phyloP scores from a whole-genome alignment of 2,888 invertebrate genomes.

The Callyntrura sp. region DNA sequence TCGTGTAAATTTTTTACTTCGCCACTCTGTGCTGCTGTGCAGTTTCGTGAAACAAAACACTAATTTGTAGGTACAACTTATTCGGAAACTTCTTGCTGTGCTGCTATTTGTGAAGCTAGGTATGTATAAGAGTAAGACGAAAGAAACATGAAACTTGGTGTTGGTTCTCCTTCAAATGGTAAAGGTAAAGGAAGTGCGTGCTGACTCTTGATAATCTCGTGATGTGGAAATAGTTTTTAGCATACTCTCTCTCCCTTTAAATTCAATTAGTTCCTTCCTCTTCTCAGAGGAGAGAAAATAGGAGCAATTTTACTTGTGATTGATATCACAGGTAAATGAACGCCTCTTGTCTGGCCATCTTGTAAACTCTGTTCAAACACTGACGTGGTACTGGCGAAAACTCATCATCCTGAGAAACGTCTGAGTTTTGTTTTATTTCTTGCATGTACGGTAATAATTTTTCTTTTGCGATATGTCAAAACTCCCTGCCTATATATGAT shows the following conservation, averaged over 20 bases:
- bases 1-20: slow-evolving; percentile 21
- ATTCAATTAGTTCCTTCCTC: slow-evolving; percentile 63
- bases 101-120: neutral
- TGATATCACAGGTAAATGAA: slow-evolving; percentile 48
- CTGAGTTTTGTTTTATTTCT: neutral
- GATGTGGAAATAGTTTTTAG: slow-evolving; percentile 29
- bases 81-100: slow-evolving; percentile 21
- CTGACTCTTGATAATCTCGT: slow-evolving; percentile 26
- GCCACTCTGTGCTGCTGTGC: neutral
- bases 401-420: slow-evolving; percentile 21
- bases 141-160: slow-evolving; percentile 34
- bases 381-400: neutral
- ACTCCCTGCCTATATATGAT: slow-evolving; percentile 49
- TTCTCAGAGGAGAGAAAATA: neutral
- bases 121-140: neutral
- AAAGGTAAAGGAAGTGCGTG: slow-evolving; percentile 61
- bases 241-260: slow-evolving; percentile 18
- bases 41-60: slow-evolving; percentile 9
- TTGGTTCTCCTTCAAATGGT: neutral
- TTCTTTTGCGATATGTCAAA: slow-evolving; percentile 51
- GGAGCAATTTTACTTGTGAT: slow-evolving; percentile 45
- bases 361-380: slow-evolving; percentile 43
- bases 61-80: slow-evolving; percentile 37
- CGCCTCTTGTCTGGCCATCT: slow-evolving; percentile 6
- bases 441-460: slow-evolving; percentile 58